These are phyloP conservation scores for Pollimyrus isidori DNA, from an alignment of 2,113 vertebrate species.

Conservation along the genomic window DNA sequence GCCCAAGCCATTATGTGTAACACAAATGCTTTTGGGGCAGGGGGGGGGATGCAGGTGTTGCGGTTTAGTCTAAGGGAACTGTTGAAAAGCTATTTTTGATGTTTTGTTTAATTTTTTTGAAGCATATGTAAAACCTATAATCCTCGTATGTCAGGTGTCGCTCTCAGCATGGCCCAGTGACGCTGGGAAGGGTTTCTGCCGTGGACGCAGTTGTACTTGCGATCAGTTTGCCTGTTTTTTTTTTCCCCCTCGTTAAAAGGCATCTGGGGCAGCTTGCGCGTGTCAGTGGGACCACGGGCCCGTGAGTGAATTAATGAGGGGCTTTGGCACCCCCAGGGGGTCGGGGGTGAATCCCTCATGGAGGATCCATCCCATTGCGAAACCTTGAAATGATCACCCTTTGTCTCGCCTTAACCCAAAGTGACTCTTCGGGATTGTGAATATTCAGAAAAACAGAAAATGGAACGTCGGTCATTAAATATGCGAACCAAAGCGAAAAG, in stretches of 20 bases:
- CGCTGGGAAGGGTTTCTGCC: neutral
- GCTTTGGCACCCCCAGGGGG: neutral
- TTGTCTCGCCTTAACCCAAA: neutral
- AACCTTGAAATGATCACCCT: neutral
- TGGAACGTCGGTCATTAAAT: neutral
- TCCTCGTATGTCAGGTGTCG: neutral
- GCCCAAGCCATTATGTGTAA: slow-evolving; percentile 50
- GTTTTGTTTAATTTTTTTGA: slow-evolving; percentile 31
- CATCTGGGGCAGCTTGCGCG: neutral
- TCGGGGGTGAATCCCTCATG: neutral
- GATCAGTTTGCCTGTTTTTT: neutral
- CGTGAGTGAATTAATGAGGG: neutral
- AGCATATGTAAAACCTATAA: neutral
- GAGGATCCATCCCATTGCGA: neutral
- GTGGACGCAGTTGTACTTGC: neutral
- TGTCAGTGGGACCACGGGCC: neutral
- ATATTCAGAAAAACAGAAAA: neutral
- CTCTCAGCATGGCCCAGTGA: neutral
- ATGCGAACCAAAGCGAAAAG: neutral
- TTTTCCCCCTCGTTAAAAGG: neutral
- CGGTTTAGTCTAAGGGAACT: slow-evolving; percentile 36
- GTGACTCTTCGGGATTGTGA: neutral
- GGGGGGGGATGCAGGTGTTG: slow-evolving; percentile 56
- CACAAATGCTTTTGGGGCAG: slow-evolving; percentile 50
- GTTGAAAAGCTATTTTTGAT: slow-evolving; percentile 44